Evolutionary conservation across 2,888 invertebrate genomes (phyloP), one percentile per base, ranked within the genome.

Genomic region (Campoplex capitator): DNA sequence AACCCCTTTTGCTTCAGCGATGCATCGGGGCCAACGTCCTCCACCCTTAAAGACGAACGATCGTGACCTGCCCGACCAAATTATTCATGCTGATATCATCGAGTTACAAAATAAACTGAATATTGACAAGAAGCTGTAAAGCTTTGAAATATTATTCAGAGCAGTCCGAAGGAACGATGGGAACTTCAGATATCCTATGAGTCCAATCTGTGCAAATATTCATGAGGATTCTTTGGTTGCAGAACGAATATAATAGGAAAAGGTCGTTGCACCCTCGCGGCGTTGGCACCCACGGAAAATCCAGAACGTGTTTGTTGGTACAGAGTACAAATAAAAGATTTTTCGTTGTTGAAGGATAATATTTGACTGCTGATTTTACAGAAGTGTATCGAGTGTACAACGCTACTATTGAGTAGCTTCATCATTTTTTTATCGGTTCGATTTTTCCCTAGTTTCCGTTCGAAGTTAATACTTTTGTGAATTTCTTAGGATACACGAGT

Each of bases 21-120:
- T 76, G 77, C 84, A 83, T 81, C 85, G 78, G 87, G 94, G 93
- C 93, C 93, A 94, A 94, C 91, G 94, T 93, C 93, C 94, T 93
- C 88, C 89, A 84, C 32, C 76, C 89, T 90, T 83, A 94, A 94
- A 94, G 93, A 92, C 92, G 93, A 92, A 89, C 90, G 90, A 88
- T 84, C 85, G 18, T 70, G 68, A 78, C 78, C 51, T 16, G 18
- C 23, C 18, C 28, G 16, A 45, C 70, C 13, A 35, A 51, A 32
- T 51, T 42, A 32, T 51, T 71, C n/a, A 71, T 28, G 18, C 32
- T 32, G 16, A 32, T 32, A 28, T 62, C 32, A 7, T 62, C 7
- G 32, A 62, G 32, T 7, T 6, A 58, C 4, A 13, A 28, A 68
- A 68, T 42, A n/a, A 38, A 42, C n/a, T 38, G 42, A 68, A 42